Conservation (phyloP, 2,113 vertebrate genomes). For the Ceuthmochares aereus region DNA sequence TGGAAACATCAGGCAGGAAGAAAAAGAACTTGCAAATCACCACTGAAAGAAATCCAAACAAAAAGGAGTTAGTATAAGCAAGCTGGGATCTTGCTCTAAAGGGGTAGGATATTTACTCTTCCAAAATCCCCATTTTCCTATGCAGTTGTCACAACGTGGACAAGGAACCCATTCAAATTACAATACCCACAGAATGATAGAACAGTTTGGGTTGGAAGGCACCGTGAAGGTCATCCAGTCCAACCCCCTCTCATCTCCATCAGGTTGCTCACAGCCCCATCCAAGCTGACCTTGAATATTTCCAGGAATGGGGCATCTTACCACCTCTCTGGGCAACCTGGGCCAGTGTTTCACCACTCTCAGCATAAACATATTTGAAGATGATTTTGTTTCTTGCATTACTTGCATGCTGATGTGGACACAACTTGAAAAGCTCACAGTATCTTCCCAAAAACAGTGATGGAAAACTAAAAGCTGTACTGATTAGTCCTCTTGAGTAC, state of each 20-base stretch:
- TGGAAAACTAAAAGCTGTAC: not conserved
- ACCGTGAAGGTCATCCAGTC: no score
- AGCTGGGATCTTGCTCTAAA: not conserved
- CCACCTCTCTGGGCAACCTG: no score
- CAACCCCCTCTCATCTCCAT: no score
- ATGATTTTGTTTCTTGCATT: not conserved
- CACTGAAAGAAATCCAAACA: not conserved
- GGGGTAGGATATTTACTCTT: not conserved
- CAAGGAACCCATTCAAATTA: not conserved
- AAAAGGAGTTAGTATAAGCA: not conserved
- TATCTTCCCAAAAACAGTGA: not conserved
- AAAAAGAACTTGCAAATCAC: not conserved
- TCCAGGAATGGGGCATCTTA: no score
- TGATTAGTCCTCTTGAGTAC: not conserved
- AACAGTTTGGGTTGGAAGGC: no score
- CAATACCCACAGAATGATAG: no score
- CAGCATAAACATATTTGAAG: not conserved
- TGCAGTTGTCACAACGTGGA: not conserved
- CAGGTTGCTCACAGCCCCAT: no score
- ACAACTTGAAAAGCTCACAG: not conserved
- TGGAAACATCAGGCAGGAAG: not conserved
- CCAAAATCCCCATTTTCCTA: not conserved
- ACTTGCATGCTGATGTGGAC: not conserved
- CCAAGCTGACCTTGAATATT: no score
- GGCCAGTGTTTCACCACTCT: no score